A percentile compares a stretch with the other conserved stretches of the same genome.
phyloP scores from a whole-genome alignment of 2,113 vertebrate species.

The Trogon melanurus region DNA sequence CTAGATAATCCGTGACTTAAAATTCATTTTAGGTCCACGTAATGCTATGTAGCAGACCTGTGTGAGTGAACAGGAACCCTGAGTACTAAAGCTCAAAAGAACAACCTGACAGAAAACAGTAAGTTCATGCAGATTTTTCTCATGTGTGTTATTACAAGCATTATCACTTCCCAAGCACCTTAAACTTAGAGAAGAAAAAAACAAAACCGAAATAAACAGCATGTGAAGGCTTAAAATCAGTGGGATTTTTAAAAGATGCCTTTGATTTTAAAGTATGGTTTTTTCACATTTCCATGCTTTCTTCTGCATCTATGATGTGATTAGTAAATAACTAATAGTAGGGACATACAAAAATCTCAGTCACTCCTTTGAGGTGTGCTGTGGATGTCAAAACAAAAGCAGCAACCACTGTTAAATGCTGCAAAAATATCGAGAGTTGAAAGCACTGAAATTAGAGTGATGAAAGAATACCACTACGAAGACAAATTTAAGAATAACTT shows the following conservation, averaged over 20 bases:
- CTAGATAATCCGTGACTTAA: neutral
- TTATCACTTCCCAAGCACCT: neutral
- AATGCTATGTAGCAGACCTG: neutral
- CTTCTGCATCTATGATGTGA: neutral
- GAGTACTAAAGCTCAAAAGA: neutral
- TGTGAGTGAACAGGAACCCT: neutral
- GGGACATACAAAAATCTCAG: neutral
- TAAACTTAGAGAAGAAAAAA: neutral
- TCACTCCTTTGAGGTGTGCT: neutral
- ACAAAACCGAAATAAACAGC: rapidly evolving
- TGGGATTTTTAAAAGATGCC: neutral
- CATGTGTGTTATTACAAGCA: neutral
- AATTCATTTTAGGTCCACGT: neutral
- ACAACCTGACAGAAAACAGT: neutral
- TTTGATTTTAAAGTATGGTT: neutral
- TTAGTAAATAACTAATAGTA: neutral
- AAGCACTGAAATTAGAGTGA: neutral
- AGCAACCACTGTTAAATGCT: neutral
- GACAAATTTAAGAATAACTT: neutral
- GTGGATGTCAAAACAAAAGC: neutral
- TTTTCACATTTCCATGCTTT: neutral
- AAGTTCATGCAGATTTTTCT: neutral
- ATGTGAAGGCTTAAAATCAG: neutral
- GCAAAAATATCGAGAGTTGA: neutral
- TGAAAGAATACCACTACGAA: neutral